A percentile compares a stretch with the other conserved stretches of the same genome.
phyloP scores from a whole-genome alignment of 2,113 vertebrate genomes.

The Leptodactylus fuscus region DNA sequence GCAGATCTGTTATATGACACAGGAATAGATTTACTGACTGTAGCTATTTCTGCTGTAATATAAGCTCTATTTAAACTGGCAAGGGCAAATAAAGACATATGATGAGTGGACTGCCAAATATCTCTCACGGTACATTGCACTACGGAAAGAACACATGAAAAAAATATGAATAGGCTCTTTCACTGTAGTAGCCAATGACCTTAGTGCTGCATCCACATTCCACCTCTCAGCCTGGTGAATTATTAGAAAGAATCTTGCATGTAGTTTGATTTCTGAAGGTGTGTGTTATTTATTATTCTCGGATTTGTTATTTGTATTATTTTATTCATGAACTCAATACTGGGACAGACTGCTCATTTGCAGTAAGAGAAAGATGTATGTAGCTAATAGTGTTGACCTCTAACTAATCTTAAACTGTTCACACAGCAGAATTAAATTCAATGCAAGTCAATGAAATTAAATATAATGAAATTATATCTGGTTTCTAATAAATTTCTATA shows the following conservation, averaged over 20 bases:
- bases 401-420: no score
- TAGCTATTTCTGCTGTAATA: slow-evolving; percentile 13
- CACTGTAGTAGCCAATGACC: background rate
- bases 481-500: no score
- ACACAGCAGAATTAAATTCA: no score
- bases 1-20: slow-evolving; percentile 2
- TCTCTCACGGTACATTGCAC: background rate
- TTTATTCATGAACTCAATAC: no score
- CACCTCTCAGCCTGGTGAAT: background rate
- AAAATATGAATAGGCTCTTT: slow-evolving; percentile 5
- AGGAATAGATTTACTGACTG: background rate
- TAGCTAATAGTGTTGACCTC: no score
- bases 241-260: background rate
- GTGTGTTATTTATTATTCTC: no score
- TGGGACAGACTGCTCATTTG: no score
- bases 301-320: no score
- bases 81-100: slow-evolving; percentile 19
- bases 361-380: no score
- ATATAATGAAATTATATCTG: no score
- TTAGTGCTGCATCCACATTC: background rate
- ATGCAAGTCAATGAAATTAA: no score
- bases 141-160: background rate
- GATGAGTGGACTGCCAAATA: background rate
- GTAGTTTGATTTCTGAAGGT: background rate
- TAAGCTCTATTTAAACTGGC: background rate